A percentile compares a stretch with the other conserved stretches of the same genome.
Conservation (phyloP, 2,113 vertebrate species). For the Ursus arctos region DNA sequence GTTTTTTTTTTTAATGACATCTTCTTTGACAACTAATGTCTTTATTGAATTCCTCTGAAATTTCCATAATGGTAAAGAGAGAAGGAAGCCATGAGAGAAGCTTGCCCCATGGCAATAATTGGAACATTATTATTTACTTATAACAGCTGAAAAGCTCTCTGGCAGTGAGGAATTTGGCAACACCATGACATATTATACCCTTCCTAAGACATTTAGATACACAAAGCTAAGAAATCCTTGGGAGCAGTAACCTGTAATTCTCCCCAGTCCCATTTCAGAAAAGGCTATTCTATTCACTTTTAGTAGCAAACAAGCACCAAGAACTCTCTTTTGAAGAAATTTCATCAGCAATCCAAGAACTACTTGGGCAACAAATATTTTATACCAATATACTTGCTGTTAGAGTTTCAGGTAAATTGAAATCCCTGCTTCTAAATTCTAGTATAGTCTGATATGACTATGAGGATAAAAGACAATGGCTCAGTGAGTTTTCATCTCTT, state of each 20-base stretch:
- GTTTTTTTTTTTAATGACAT: constrained; percentile 25
- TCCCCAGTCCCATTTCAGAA: not conserved
- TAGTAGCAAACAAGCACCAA: not conserved
- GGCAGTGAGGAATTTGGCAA: not conserved
- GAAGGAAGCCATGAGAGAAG: constrained; percentile 43
- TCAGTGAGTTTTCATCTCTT: not conserved
- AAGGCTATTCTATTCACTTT: not conserved
- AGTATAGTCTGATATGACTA: not conserved
- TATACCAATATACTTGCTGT: not conserved
- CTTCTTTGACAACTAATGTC: constrained; percentile 76
- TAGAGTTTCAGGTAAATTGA: not conserved
- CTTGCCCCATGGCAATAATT: constrained; percentile 50
- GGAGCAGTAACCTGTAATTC: not conserved
- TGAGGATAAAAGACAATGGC: no score
- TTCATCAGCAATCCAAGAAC: not conserved
- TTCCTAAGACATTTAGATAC: not conserved
- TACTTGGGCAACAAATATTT: not conserved
- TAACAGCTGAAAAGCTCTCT: constrained; percentile 31
- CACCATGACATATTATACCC: not conserved
- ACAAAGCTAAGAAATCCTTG: not conserved
- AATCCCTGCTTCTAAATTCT: not conserved
- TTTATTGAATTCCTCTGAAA: constrained; percentile 66
- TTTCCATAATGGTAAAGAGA: constrained; percentile 54
- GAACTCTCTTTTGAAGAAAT: not conserved
- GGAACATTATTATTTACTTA: constrained; percentile 60